These are phyloP conservation scores for Nasonia giraulti DNA, from an alignment of 1,140 invertebrate genomes.

Conservation along the genomic window DNA sequence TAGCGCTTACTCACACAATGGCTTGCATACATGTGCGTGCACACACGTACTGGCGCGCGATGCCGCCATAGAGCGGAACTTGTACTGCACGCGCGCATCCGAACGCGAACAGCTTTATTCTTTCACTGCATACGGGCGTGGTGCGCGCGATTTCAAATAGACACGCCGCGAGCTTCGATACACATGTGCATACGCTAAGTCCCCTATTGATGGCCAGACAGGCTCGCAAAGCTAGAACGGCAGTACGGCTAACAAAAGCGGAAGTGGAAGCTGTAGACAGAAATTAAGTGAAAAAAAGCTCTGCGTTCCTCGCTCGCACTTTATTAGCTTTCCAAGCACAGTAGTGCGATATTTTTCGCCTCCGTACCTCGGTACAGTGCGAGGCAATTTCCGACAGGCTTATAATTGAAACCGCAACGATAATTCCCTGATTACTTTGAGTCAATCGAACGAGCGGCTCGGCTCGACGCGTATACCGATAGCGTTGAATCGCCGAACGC, in stretches of 20 bases:
- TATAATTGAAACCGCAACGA: not conserved
- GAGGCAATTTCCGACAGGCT: not conserved
- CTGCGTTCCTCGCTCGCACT: not conserved
- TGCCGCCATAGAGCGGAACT: not conserved
- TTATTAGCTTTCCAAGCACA: not conserved
- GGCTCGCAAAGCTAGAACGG: not conserved
- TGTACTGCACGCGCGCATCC: slow-evolving; percentile 47
- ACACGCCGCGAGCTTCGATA: not conserved
- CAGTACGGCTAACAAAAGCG: not conserved
- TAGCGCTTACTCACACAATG: slow-evolving; percentile 63
- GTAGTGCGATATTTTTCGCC: not conserved
- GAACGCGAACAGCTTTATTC: slow-evolving; percentile 67
- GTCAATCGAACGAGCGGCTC: not conserved
- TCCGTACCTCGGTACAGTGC: not conserved
- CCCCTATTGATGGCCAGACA: slow-evolving; percentile 7
- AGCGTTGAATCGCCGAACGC: not conserved
- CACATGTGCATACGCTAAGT: not conserved
- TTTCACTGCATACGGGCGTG: slow-evolving; percentile 57
- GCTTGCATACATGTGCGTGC: slow-evolving; percentile 55
- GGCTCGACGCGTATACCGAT: not conserved
- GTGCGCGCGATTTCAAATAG: slow-evolving; percentile 60
- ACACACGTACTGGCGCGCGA: not conserved
- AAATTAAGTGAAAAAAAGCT: no score
- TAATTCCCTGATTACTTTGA: not conserved
- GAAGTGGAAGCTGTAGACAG: not conserved